These are phyloP conservation scores for Oncorhynchus keta DNA, from an alignment of 2,113 vertebrate genomes.

Conservation along the genomic window DNA sequence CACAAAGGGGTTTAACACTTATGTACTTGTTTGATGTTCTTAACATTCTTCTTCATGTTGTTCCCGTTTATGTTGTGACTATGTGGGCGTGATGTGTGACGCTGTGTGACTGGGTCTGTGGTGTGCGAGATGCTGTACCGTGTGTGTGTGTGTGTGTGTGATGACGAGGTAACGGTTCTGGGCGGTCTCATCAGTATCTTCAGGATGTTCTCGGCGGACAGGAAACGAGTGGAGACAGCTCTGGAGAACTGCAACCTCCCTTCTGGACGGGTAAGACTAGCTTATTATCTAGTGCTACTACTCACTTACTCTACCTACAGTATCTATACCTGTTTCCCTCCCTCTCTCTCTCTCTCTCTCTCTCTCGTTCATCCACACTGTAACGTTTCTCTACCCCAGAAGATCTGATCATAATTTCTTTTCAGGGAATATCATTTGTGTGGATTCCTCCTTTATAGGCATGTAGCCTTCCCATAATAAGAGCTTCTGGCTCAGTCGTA, in stretches of 20 bases:
- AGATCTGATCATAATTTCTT: neutral
- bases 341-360: neutral
- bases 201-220: constrained; percentile 92
- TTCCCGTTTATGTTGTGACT: too few relatives aligned
- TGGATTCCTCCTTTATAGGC: constrained; percentile 33
- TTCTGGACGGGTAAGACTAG: constrained; percentile 86
- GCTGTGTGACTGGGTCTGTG: too few relatives aligned
- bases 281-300: neutral
- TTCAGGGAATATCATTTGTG: constrained; percentile 29
- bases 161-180: constrained; percentile 12
- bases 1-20: too few relatives aligned
- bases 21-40: too few relatives aligned
- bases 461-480: constrained; percentile 31
- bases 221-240: constrained; percentile 91
- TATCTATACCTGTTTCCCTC: neutral
- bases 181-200: constrained; percentile 80
- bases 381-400: neutral
- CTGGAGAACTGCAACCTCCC: constrained; percentile 93
- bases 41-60: too few relatives aligned
- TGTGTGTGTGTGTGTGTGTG: too few relatives aligned
- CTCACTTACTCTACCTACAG: neutral
- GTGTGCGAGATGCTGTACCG: too few relatives aligned
- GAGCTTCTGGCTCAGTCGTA: constrained; percentile 29
- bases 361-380: neutral
- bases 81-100: too few relatives aligned